These are phyloP conservation scores for Bombus sibiricus DNA, from an alignment of 1,140 invertebrate genomes.

Conservation along the genomic window DNA sequence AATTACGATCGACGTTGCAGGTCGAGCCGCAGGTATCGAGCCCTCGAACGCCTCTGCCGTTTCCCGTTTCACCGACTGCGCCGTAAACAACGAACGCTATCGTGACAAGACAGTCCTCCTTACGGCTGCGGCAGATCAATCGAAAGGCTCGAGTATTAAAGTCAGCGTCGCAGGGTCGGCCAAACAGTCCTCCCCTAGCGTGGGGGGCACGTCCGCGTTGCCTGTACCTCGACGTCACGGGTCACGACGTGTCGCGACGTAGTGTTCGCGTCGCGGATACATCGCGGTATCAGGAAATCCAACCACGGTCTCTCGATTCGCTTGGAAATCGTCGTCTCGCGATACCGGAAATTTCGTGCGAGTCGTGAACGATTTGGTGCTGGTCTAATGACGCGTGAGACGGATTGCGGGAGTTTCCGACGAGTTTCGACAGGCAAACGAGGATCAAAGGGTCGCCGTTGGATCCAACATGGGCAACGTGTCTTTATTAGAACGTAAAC, in stretches of 20 bases:
- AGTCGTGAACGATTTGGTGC: not conserved
- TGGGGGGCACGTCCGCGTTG: conserved; percentile 22
- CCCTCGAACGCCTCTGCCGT: not conserved
- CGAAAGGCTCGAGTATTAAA: conserved; percentile 70
- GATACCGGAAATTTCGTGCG: no score
- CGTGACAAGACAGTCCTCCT: conserved; percentile 56
- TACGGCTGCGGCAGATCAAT: conserved; percentile 74
- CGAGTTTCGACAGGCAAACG: no score
- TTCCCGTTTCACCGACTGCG: conserved; percentile 22
- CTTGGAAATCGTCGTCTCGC: not conserved
- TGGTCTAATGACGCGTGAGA: not conserved
- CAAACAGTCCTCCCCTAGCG: conserved; percentile 49
- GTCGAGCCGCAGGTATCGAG: not conserved
- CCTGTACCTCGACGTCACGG: not conserved
- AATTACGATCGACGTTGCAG: no score
- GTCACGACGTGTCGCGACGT: not conserved
- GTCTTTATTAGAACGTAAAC: not conserved
- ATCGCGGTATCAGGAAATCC: not conserved
- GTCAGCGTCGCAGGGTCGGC: conserved; percentile 47
- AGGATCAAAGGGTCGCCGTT: not conserved
- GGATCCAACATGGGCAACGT: no score
- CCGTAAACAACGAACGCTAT: conserved; percentile 32
- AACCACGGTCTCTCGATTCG: no score
- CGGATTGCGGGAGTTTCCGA: no score
- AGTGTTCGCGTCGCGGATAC: no score